Conservation (phyloP, 1,140 invertebrate genomes). For the Lordiphosa mommai region DNA sequence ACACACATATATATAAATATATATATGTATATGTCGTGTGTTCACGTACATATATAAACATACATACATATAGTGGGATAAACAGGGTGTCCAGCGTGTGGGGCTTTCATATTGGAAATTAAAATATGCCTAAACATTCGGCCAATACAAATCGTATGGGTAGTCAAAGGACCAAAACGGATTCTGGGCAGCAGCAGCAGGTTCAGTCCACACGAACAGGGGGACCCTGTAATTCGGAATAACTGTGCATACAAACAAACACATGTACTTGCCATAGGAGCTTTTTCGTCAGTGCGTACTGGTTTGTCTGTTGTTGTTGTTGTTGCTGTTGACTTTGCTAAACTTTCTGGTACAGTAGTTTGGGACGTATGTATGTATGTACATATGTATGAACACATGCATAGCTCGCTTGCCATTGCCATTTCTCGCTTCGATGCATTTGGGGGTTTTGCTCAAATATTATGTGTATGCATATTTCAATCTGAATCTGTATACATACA, state of each 20-base stretch:
- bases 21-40: not conserved
- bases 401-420: conserved; percentile 22
- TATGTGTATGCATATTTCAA: conserved; percentile 45
- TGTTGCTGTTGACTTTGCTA: conserved; percentile 28
- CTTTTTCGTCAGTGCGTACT: conserved; percentile 40
- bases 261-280: conserved; percentile 22
- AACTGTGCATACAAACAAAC: conserved; percentile 13
- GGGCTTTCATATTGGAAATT: too few species aligned
- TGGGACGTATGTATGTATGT: conserved; percentile 11
- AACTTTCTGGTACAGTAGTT: conserved; percentile 45
- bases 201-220: not conserved
- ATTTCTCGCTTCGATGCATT: conserved; percentile 41
- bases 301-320: conserved; percentile 21
- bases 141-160: too few species aligned
- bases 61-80: conserved; percentile 1
- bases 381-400: conserved; percentile 9
- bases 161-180: too few species aligned
- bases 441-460: conserved; percentile 35
- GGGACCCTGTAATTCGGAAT: conserved; percentile 6
- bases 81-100: conserved; percentile 2
- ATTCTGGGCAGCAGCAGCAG: not conserved
- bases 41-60: conserved; percentile 9
- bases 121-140: too few species aligned
- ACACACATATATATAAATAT: conserved; percentile 1
- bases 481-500: conserved; percentile 1